Base-by-base conservation (phyloP, 2,797 vertebrate genomes). In the Chloroceryle inda region DNA sequence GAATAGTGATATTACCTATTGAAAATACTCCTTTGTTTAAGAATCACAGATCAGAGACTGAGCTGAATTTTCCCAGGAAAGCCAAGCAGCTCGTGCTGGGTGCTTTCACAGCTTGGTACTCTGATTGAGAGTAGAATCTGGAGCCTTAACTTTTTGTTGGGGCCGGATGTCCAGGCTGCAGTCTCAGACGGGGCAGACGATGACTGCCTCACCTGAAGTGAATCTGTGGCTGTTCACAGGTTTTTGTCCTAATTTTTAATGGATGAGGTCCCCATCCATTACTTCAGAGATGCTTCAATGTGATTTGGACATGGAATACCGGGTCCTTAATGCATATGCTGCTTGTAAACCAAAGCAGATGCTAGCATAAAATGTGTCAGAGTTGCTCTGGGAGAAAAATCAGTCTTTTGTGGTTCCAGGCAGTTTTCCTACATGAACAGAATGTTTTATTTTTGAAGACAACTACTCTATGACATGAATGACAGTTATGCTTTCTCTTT, bases 371-470 rank as follows among this genome's bases (percentile, higher is more conserved):
- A 92, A 93, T 6, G 59, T 77, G 85, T 76, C 67, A 84, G 64
- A 88, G 29, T 87, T 66, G 33, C 13, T 92, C 83, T 82, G 68
- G 52, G 73, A 91, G 50, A 56, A 72, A 94, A 73, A 74, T 92
- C 82, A 89, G 50, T 94, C 88, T 93, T 93, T 76, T 86, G 69
- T 88, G 78, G 47, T 90, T 89, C 33, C 94, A 90, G 82, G 88
- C 37, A 90, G 85, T 85, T 75, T 93, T 92, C 35, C 79, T 94
- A 62, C 75, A 80, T 27, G 27, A 96, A 50, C 67, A 76, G 92
- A 84, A 78, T 92, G 56, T 67, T 94, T 94, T 84, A 13, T 67
- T 86, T 89, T 63, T 89, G 59, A 44, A 92, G 83, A 88, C 63
- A 88, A 42, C 74, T 79, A 2, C 49, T 79, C 37, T 66, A 11